Percentiles rank a stretch among this genome's conserved stretches.
Conservation (phyloP, 2,113 vertebrate species). For the Illadopsis cleaveri region DNA sequence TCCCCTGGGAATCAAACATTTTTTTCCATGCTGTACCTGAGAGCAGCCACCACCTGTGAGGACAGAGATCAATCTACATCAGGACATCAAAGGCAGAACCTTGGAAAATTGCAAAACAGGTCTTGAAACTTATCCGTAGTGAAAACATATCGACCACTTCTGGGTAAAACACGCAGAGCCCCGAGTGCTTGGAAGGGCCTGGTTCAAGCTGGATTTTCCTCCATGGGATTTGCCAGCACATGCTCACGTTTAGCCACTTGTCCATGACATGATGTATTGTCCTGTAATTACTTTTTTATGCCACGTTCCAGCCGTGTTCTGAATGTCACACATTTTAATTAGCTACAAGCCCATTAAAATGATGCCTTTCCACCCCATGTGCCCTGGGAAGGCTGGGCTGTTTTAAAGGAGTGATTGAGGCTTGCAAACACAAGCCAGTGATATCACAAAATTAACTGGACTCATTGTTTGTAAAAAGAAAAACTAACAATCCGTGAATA, state of each 20-base stretch:
- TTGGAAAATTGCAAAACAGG: neutral
- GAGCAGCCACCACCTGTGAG: neutral
- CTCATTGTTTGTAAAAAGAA: neutral
- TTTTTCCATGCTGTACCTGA: rapidly evolving
- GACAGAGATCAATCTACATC: neutral
- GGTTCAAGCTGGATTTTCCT: neutral
- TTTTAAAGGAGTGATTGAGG: constrained; percentile 15
- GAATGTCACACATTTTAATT: constrained; percentile 61
- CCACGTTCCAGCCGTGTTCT: neutral
- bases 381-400: neutral
- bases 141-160: neutral
- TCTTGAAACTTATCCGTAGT: neutral
- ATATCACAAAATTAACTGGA: neutral
- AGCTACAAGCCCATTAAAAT: constrained; percentile 42
- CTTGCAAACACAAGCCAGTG: neutral
- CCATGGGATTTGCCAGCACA: neutral
- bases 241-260: neutral
- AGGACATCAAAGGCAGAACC: neutral
- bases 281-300: constrained; percentile 36
- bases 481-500: neutral
- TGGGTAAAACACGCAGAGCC: neutral
- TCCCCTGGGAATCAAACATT: neutral
- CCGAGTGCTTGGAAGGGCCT: neutral
- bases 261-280: neutral
- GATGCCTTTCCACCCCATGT: neutral